Conservation (phyloP, 2,113 vertebrate genomes). For the Pseudonaja textilis region DNA sequence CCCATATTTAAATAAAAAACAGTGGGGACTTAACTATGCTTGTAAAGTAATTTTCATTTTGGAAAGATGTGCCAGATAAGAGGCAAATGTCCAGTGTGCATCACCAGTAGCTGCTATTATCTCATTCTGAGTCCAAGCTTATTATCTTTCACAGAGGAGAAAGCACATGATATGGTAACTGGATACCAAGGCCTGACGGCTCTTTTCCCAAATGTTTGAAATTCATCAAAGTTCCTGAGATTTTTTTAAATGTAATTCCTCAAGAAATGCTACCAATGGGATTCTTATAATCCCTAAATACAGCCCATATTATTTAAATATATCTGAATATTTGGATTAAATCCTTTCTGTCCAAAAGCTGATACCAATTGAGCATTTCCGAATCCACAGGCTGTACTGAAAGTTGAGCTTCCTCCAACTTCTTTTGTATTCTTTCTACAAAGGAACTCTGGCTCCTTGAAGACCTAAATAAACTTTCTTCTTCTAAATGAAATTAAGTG, state of each 20-base stretch:
- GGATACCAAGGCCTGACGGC: background rate
- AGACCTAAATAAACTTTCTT: background rate
- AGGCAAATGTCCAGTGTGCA: background rate
- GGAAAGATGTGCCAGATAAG: background rate
- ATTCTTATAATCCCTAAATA: background rate
- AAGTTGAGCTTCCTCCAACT: background rate
- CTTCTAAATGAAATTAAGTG: background rate
- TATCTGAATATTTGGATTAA: background rate
- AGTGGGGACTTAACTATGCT: background rate
- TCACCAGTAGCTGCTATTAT: background rate
- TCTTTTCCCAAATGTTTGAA: background rate
- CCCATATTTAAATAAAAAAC: background rate
- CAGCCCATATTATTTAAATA: background rate
- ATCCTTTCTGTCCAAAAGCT: background rate
- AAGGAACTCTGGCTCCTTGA: background rate
- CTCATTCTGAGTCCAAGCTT: background rate
- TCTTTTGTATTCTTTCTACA: background rate
- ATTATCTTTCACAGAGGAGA: background rate
- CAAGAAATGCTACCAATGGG: background rate
- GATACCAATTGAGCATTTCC: background rate
- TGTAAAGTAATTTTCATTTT: background rate
- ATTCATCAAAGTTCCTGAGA: background rate
- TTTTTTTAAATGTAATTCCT: background rate
- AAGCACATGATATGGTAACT: background rate
- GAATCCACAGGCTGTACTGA: rapidly evolving